Conservation (phyloP, 2,888 invertebrate species). For the Lochmaea capreae region DNA sequence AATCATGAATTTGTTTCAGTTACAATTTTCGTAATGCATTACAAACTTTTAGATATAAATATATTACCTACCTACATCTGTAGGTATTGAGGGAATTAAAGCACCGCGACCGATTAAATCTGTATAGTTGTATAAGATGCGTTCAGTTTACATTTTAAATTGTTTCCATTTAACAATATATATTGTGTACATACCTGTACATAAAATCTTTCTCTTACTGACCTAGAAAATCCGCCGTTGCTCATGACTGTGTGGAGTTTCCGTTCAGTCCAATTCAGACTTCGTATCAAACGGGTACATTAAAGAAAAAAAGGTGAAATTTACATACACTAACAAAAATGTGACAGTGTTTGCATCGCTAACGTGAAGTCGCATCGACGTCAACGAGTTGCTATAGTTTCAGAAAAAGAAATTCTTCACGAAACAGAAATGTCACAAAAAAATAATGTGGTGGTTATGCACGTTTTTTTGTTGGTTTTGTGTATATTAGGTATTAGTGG, state of each 20-base stretch:
- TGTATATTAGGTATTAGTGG: slow-evolving; percentile 56
- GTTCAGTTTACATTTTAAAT: slow-evolving; percentile 20
- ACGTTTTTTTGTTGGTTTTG: slow-evolving; percentile 52
- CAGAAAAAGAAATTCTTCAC: slow-evolving; percentile 28
- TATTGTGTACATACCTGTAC: neutral
- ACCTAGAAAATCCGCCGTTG: slow-evolving; percentile 45
- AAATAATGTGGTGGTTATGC: slow-evolving; percentile 52
- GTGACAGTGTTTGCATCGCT: slow-evolving; percentile 17
- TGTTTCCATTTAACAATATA: slow-evolving; percentile 22
- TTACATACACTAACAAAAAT: slow-evolving; percentile 21
- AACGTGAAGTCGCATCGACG: neutral
- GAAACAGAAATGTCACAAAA: slow-evolving; percentile 42
- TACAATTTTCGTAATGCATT: too few relatives aligned
- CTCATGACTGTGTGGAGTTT: slow-evolving; percentile 39
- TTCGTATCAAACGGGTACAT: slow-evolving; percentile 5
- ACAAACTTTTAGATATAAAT: too few relatives aligned
- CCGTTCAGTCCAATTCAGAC: slow-evolving; percentile 25
- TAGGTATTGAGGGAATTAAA: too few relatives aligned
- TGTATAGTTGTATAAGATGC: neutral
- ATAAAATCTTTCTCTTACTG: slow-evolving; percentile 43
- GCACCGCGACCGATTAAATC: neutral
- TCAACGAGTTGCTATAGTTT: slow-evolving; percentile 21
- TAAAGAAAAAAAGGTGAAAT: slow-evolving; percentile 16
- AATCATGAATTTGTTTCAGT: too few relatives aligned
- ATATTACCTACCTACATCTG: too few relatives aligned